A percentile compares a stretch with the other conserved stretches of the same genome.
phyloP scores from a whole-genome alignment of 1,140 invertebrate genomes.

The Hyles vespertilio region DNA sequence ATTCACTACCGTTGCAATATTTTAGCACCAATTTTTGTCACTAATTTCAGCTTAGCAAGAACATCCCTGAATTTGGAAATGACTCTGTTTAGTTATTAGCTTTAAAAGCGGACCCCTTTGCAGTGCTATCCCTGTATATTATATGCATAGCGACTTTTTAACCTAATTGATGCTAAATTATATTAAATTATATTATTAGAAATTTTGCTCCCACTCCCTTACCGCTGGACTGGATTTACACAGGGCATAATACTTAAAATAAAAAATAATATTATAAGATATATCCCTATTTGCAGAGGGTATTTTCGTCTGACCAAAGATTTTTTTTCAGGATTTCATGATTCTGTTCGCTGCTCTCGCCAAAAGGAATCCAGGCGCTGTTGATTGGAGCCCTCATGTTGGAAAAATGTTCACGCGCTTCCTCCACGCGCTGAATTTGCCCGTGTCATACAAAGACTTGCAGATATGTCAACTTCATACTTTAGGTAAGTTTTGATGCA shows the following conservation, averaged over 20 bases:
- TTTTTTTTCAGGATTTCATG: slow-evolving; percentile 78
- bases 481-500: slow-evolving; percentile 35
- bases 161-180: no score
- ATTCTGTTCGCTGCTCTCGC: slow-evolving; percentile 85
- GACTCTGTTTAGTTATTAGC: no score
- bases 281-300: background rate
- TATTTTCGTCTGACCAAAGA: slow-evolving; percentile 5
- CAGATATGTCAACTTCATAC: slow-evolving; percentile 41
- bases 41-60: no score
- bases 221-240: no score
- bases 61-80: no score
- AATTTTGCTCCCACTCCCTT: no score
- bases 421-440: slow-evolving; percentile 85
- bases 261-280: background rate
- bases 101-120: no score
- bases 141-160: no score
- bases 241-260: background rate
- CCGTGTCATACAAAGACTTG: slow-evolving; percentile 83
- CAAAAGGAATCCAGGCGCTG: slow-evolving; percentile 85
- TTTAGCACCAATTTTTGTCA: no score
- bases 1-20: no score
- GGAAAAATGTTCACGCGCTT: slow-evolving; percentile 90
- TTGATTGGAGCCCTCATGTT: slow-evolving; percentile 91
- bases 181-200: no score
- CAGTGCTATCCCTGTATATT: no score